phyloP scores from a whole-genome alignment of 2,113 vertebrate genomes.

The Malurus elegans region DNA sequence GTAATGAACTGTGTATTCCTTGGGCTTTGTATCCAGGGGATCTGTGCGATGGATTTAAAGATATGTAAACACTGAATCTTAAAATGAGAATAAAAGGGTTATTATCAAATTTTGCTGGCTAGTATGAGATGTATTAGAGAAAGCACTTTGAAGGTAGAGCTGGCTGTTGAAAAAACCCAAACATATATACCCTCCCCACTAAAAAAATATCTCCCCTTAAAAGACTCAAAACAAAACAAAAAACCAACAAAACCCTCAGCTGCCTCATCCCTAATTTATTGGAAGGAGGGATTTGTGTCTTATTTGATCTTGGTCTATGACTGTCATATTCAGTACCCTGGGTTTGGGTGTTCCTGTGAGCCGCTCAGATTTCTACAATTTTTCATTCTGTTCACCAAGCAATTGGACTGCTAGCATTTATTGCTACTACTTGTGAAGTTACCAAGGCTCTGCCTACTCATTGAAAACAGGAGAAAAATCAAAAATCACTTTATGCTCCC shows the following conservation, averaged over 20 bases:
- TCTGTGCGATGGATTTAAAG: not conserved
- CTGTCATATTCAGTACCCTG: not conserved
- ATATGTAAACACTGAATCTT: not conserved
- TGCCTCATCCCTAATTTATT: not conserved
- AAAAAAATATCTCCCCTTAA: too few relatives aligned
- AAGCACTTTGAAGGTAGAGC: not conserved
- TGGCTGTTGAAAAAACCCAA: not conserved
- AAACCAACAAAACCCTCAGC: not conserved
- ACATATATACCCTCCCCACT: not conserved
- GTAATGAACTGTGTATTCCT: not conserved
- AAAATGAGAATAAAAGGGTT: not conserved
- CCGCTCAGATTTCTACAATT: not conserved
- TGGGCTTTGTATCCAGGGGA: not conserved
- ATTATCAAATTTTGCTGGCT: not conserved
- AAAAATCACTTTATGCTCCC: not conserved
- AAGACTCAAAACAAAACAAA: not conserved
- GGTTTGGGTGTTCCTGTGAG: not conserved
- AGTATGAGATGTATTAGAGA: not conserved
- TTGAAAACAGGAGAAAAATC: not conserved
- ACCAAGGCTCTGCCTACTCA: not conserved
- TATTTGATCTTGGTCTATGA: not conserved
- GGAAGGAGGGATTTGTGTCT: not conserved
- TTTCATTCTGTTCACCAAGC: not conserved
- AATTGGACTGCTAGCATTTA: not conserved
- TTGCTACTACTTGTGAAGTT: not conserved